These are phyloP conservation scores for Diadema setosum DNA, from an alignment of 35 echinoderm and acorn worm genomes.

Conservation along the genomic window DNA sequence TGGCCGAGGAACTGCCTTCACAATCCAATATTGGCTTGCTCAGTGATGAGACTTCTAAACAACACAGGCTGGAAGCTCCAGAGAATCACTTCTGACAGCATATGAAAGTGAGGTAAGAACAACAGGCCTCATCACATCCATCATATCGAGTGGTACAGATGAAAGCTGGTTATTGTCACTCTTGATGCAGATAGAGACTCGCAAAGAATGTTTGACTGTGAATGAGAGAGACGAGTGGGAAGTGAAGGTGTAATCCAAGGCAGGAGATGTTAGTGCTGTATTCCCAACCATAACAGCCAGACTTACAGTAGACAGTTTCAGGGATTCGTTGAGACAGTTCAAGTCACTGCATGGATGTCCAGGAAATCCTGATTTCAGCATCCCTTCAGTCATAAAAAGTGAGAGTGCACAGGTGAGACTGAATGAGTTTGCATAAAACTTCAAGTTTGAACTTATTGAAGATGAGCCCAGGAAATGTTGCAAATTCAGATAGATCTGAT, in stretches of 20 bases:
- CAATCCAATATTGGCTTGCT: neutral
- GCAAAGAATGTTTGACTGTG: neutral
- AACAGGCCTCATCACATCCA: neutral
- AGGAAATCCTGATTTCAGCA: neutral
- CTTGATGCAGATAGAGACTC: neutral
- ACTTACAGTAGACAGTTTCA: neutral
- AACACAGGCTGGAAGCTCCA: neutral
- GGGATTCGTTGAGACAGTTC: neutral
- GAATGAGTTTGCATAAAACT: too few species aligned
- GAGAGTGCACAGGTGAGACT: too few species aligned
- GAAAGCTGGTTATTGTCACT: neutral
- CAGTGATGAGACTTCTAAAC: too few species aligned
- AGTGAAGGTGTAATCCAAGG: neutral
- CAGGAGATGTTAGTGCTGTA: neutral
- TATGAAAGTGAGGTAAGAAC: neutral
- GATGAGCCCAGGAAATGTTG: too few species aligned
- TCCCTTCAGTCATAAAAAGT: too few species aligned
- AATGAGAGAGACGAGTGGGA: neutral
- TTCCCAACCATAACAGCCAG: neutral
- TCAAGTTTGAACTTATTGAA: too few species aligned
- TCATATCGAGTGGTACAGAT: neutral
- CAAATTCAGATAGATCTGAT: too few species aligned
- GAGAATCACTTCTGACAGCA: neutral
- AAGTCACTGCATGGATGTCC: neutral
- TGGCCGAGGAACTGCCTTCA: slow-evolving; percentile 31